These are phyloP conservation scores for Sylvilagus bachmani DNA, from an alignment of 2,113 vertebrate genomes.

Conservation along the genomic window DNA sequence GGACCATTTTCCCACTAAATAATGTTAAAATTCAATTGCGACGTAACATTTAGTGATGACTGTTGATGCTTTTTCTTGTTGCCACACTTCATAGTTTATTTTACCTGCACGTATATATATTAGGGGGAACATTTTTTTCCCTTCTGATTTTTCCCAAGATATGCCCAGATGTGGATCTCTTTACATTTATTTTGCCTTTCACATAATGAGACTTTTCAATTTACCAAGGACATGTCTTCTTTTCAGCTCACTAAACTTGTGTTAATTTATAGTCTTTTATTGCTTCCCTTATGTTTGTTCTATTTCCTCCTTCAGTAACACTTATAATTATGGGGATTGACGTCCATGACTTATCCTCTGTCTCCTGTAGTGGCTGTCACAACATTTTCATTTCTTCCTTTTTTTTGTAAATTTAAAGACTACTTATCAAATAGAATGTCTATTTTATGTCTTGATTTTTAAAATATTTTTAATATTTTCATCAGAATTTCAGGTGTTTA, in stretches of 20 bases:
- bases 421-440: not conserved
- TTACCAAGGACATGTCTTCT: not conserved
- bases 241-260: not conserved
- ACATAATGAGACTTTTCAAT: not conserved
- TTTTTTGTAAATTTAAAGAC: not conserved
- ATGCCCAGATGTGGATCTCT: not conserved
- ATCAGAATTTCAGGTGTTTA: not conserved
- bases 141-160: not conserved
- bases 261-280: not conserved
- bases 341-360: not conserved
- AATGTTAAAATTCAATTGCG: not conserved
- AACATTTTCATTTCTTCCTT: not conserved
- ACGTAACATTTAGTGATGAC: not conserved
- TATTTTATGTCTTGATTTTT: not conserved
- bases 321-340: not conserved
- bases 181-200: conserved; percentile 24
- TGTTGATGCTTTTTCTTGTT: not conserved
- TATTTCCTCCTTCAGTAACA: not conserved
- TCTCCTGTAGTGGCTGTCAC: not conserved
- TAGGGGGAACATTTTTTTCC: not conserved
- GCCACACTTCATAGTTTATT: not conserved
- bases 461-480: not conserved
- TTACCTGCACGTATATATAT: not conserved
- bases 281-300: not conserved
- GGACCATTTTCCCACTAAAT: not conserved